phyloP scores from a whole-genome alignment of 2,113 vertebrate species.

The Rhegmatorhina hoffmannsi region DNA sequence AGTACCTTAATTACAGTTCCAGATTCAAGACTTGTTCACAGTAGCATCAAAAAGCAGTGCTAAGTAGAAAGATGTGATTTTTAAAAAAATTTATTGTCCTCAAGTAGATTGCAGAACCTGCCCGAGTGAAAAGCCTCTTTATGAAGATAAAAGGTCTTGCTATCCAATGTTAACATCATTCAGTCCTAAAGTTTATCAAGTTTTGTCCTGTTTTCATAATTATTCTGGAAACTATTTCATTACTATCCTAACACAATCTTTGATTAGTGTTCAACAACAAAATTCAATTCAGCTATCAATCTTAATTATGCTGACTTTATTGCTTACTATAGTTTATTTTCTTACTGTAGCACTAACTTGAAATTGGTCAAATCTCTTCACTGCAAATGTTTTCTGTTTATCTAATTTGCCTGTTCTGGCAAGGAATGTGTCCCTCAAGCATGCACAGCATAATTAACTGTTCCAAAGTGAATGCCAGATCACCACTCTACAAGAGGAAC shows the following conservation, averaged over 20 bases:
- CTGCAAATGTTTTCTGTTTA: neutral
- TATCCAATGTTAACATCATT: neutral
- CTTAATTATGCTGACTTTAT: neutral
- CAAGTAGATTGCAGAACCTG: neutral
- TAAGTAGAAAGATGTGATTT: neutral
- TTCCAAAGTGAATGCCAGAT: neutral
- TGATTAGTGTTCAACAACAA: neutral
- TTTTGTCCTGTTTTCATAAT: neutral
- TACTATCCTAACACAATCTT: neutral
- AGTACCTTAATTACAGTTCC: constrained; percentile 44
- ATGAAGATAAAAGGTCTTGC: neutral
- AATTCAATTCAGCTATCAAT: neutral
- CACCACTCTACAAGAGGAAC: neutral
- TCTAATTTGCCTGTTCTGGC: neutral
- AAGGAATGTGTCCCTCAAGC: neutral
- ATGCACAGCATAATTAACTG: neutral
- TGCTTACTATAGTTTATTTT: neutral
- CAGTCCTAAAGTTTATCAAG: neutral
- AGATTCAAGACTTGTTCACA: neutral
- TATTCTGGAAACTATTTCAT: constrained; percentile 1
- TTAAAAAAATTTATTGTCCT: neutral
- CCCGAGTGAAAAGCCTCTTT: neutral
- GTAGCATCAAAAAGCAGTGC: constrained; percentile 27
- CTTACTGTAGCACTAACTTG: neutral
- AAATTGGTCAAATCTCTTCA: neutral